Conservation (phyloP, 2,797 vertebrate genomes). For the Sciurus carolinensis region DNA sequence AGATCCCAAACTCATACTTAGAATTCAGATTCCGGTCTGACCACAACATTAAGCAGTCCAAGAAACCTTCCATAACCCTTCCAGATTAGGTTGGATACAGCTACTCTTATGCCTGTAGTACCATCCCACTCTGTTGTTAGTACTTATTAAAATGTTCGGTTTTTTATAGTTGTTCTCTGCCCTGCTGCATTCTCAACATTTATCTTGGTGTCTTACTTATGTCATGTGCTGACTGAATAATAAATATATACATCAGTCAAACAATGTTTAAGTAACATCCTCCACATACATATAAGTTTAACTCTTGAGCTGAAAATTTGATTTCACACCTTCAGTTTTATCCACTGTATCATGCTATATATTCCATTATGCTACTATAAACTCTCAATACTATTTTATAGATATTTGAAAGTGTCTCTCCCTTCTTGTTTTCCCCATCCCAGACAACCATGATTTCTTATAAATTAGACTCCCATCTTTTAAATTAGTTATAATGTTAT, state of each 20-base stretch:
- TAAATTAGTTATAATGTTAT: background rate
- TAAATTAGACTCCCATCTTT: background rate
- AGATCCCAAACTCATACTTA: background rate
- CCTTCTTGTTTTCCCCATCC: background rate
- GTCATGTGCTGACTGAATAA: background rate
- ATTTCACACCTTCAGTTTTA: background rate
- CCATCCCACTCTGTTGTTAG: background rate
- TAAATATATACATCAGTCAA: background rate
- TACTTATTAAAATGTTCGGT: background rate
- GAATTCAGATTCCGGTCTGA: background rate
- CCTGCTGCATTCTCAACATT: conserved; percentile 9
- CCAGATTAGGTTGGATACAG: background rate
- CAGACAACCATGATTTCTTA: background rate
- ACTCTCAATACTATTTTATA: background rate
- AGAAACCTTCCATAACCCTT: background rate
- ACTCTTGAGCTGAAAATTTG: background rate
- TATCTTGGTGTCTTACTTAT: background rate
- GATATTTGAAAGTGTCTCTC: background rate
- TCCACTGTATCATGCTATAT: background rate
- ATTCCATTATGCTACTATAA: background rate
- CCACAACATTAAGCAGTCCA: background rate
- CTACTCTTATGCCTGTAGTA: background rate
- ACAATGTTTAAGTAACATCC: background rate
- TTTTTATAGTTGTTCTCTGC: background rate
- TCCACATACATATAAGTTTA: background rate